phyloP scores from a whole-genome alignment of 2,113 vertebrate species.

The Hippoglossus stenolepis region DNA sequence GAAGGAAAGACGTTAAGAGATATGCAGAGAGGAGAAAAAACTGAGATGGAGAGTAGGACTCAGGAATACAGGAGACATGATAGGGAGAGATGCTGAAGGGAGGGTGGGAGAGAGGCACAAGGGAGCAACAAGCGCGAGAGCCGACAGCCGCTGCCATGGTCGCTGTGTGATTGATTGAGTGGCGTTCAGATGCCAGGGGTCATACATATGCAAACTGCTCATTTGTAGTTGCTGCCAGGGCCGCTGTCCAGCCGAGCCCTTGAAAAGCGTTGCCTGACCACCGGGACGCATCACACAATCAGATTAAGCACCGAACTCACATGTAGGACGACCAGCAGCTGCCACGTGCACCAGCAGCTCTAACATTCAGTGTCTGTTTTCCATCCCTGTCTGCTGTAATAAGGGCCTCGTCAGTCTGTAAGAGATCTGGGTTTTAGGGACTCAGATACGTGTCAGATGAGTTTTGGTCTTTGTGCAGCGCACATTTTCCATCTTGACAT shows the following conservation, averaged over 20 bases:
- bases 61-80: conserved; percentile 30
- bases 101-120: neutral
- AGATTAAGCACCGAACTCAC: conserved; percentile 78
- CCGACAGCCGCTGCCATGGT: conserved; percentile 29
- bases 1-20: conserved; percentile 43
- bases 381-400: conserved; percentile 51
- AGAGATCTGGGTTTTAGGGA: conserved; percentile 62
- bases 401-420: conserved; percentile 52
- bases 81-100: conserved; percentile 20
- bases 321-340: conserved; percentile 69
- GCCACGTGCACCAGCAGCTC: conserved; percentile 51
- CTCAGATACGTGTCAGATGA: conserved; percentile 64
- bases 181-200: conserved; percentile 66
- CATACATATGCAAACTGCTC: conserved; percentile 80
- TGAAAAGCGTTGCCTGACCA: conserved; percentile 65
- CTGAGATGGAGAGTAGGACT: conserved; percentile 20
- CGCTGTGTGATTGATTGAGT: conserved; percentile 78
- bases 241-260: conserved; percentile 57
- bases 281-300: conserved; percentile 76
- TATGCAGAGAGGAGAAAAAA: conserved; percentile 18
- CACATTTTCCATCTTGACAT: conserved; percentile 61
- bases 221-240: conserved; percentile 76
- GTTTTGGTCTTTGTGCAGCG: conserved; percentile 49
- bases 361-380: conserved; percentile 61
- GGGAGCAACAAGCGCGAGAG: conserved; percentile 2